Evolutionary conservation across 35 echinoderm and acorn worm genomes (phyloP), one percentile per base, ranked within the genome.

Genomic region (Ophioderma brevispina): DNA sequence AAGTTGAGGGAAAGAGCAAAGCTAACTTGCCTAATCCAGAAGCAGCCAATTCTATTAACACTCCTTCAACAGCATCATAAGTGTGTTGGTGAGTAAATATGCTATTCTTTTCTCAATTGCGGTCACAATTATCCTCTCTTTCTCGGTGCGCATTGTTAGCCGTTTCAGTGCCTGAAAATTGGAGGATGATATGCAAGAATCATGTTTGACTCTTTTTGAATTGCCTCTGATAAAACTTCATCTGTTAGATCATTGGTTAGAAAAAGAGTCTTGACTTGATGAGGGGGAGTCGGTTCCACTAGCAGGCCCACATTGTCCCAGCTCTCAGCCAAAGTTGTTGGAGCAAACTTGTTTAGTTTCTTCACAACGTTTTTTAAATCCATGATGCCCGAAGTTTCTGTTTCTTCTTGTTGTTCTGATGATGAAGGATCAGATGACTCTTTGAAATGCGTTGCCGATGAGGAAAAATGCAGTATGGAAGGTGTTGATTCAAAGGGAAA

Each of bases 271-370:
- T 37, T 55, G 13, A 98, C 92, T 6, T 55, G 5, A 42, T 92
- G 86, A 0, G 92, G 89, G 32, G 96, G 86, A 30, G 89, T 89
- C 21, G 96, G 96, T 80, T 98, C 96, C 1, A 98, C 92, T 36
- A 98, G 89, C 76, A 98, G 40, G 30, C 96, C 96, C 0, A 98
- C 96, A 43, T 98, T 98, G 82, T 98, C 96, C 96, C 96, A 98
- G 42, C 85, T 82, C 56, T 80, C 92, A 33, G 96, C 96, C 49
- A 98, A 75, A 50, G 64, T 82, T 15, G 75, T 76, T 38, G 96
- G 92, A 31, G 96, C 96, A 92, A 98, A 92, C 14, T 80, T 70
- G 35, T 98, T 82, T 25, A 98, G 85, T 33, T 81, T 76, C 2
- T 59, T 30, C 19, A 98, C 76, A 38, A 94, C 87, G 10, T 86